A percentile compares a stretch with the other conserved stretches of the same genome.
Conservation (phyloP, 2,888 invertebrate species). For the Troglohyphantes excavatus region DNA sequence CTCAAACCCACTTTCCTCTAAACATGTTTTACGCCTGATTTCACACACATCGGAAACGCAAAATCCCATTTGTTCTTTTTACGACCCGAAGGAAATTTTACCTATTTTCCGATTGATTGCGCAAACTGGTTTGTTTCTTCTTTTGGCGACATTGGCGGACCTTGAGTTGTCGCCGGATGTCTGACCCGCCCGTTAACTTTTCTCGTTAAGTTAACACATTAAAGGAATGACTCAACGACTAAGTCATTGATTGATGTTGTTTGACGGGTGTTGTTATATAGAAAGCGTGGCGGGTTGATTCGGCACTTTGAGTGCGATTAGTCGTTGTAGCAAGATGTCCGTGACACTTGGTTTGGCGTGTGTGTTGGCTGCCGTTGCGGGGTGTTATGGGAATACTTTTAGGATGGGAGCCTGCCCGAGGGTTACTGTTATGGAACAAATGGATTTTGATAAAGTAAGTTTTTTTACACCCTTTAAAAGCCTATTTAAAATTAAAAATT, state of each 20-base stretch:
- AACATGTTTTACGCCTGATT: conserved; percentile 33
- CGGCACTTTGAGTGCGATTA: background rate
- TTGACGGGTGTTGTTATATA: conserved; percentile 2
- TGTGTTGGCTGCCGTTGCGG: background rate
- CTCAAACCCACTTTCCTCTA: conserved; percentile 3
- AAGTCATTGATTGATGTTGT: conserved; percentile 10
- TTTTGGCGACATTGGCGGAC: conserved; percentile 1
- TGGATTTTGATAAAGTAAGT: conserved; percentile 68
- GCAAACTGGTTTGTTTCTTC: conserved; percentile 46
- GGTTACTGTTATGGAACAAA: conserved; percentile 63
- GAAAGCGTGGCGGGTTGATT: background rate
- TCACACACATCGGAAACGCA: conserved; percentile 32
- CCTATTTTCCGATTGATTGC: conserved; percentile 17
- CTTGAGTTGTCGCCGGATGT: conserved; percentile 36
- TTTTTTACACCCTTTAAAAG: too few species aligned
- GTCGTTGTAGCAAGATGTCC: conserved; percentile 42
- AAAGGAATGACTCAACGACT: conserved; percentile 35
- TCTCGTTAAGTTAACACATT: conserved; percentile 28
- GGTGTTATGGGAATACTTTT: conserved; percentile 57
- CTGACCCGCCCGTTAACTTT: conserved; percentile 19
- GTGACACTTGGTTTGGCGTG: background rate
- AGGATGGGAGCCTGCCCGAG: conserved; percentile 67
- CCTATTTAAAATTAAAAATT: too few species aligned
- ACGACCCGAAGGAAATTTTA: background rate
- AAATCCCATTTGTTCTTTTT: background rate